Conservation (phyloP, 2,113 vertebrate species). For the Thalassarche chlororhynchos region DNA sequence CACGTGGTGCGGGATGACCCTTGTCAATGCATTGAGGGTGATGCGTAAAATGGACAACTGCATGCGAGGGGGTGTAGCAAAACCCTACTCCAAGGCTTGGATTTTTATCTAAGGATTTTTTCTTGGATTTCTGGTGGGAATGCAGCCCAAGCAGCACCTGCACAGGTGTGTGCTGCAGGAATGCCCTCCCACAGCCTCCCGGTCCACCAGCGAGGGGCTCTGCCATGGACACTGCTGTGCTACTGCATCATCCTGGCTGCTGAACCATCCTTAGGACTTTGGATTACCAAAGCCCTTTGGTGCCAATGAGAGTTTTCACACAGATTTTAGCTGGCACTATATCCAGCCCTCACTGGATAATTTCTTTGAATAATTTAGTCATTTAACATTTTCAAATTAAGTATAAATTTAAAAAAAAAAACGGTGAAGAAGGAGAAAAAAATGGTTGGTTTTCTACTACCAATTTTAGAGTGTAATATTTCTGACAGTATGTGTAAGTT, state of each 20-base stretch:
- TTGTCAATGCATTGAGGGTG: not conserved
- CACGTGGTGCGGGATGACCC: accelerated
- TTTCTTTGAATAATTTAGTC: not conserved
- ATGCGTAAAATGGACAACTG: not conserved
- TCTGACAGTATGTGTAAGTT: constrained; percentile 46
- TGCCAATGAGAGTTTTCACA: not conserved
- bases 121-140: not conserved
- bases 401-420: not conserved
- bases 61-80: accelerated
- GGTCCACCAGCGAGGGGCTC: not conserved
- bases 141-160: not conserved
- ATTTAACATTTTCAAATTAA: constrained; percentile 19
- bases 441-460: not conserved
- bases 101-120: not conserved
- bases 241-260: not conserved
- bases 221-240: not conserved
- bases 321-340: not conserved
- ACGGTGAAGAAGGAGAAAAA: not conserved
- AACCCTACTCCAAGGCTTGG: not conserved
- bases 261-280: not conserved
- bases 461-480: constrained; percentile 3
- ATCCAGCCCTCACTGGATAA: not conserved
- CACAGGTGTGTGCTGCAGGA: not conserved
- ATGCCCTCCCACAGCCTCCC: not conserved
- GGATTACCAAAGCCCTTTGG: not conserved